phyloP scores from a whole-genome alignment of 2,113 vertebrate genomes.

The Microtus ochrogaster region DNA sequence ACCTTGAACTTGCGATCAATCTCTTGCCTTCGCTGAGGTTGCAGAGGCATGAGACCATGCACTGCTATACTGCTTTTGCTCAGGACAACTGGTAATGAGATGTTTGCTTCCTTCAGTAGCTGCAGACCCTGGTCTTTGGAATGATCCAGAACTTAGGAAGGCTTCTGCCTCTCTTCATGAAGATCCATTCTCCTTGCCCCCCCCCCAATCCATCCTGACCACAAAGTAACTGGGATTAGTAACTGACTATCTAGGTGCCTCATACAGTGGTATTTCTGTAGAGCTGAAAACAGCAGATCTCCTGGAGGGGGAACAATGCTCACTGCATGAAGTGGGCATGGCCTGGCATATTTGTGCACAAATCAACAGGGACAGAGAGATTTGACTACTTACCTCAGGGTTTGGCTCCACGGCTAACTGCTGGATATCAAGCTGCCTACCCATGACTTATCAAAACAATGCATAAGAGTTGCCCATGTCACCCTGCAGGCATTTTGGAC shows the following conservation, averaged over 20 bases:
- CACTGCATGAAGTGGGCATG: not conserved
- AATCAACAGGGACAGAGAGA: not conserved
- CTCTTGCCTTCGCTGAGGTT: not conserved
- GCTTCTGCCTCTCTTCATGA: not conserved
- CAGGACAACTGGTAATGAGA: not conserved
- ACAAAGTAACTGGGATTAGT: not conserved
- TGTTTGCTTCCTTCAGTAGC: not conserved
- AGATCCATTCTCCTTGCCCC: not conserved
- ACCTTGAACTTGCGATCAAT: not conserved
- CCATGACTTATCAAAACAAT: not conserved
- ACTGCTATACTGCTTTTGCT: not conserved
- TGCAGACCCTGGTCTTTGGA: not conserved
- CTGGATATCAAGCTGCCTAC: not conserved
- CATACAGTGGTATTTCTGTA: too few relatives aligned
- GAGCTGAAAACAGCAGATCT: not conserved
- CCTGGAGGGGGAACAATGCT: not conserved
- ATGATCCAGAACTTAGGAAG: conserved; percentile 2
- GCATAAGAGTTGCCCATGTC: not conserved
- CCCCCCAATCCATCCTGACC: not conserved
- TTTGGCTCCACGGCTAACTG: not conserved
- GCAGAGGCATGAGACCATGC: not conserved
- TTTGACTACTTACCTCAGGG: not conserved
- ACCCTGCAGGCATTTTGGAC: not conserved
- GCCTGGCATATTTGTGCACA: not conserved
- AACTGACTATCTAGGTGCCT: rapidly evolving